Conservation (phyloP, 1,140 invertebrate genomes). For the Hylyphantes graminicola region DNA sequence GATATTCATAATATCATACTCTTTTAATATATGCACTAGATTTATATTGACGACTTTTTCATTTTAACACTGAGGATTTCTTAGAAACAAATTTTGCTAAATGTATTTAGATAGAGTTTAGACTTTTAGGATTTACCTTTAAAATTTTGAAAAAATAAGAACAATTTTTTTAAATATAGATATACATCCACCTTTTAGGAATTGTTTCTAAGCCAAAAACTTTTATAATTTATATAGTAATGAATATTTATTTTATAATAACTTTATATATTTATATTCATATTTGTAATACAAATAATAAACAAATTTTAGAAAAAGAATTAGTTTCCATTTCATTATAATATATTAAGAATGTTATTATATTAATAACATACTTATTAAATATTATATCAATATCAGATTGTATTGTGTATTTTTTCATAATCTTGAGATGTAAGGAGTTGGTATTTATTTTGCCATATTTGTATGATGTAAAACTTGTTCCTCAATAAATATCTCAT, state of each 20-base stretch:
- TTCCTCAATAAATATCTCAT: slow-evolving; percentile 42
- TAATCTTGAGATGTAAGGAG: slow-evolving; percentile 2
- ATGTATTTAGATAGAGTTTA: too few relatives aligned
- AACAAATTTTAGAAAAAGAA: background rate
- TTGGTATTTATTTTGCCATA: slow-evolving; percentile 38
- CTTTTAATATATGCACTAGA: too few relatives aligned
- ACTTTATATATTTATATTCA: background rate
- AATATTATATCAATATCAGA: background rate
- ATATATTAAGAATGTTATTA: background rate
- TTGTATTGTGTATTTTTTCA: background rate
- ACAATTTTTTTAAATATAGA: too few relatives aligned
- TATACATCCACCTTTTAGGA: too few relatives aligned
- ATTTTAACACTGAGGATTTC: too few relatives aligned
- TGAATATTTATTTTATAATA: background rate
- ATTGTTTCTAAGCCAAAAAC: too few relatives aligned
- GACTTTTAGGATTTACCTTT: too few relatives aligned
- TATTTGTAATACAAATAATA: background rate
- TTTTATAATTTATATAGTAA: too few relatives aligned
- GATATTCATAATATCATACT: too few relatives aligned
- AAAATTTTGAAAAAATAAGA: too few relatives aligned
- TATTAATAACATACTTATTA: background rate
- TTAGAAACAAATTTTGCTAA: too few relatives aligned
- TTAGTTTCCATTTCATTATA: background rate
- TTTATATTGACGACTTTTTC: too few relatives aligned
- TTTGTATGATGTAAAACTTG: slow-evolving; percentile 19